Evolutionary conservation across 2,113 vertebrate species (phyloP).

Genomic region (Ailurus styani): DNA sequence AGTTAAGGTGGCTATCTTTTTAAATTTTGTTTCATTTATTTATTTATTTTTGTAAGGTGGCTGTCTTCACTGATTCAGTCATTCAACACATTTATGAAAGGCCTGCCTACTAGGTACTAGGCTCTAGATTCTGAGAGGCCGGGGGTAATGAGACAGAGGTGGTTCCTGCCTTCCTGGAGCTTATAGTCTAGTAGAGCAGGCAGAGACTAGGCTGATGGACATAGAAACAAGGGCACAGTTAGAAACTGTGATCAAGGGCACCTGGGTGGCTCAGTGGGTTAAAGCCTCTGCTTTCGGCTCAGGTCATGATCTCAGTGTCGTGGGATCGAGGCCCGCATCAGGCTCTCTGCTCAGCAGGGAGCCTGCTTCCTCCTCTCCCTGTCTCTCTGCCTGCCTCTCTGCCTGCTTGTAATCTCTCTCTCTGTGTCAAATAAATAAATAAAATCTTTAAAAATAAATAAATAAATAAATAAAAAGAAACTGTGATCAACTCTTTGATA

Average conservation of each 20-base stretch:
- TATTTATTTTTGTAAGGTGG: background rate
- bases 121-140: background rate
- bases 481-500: background rate
- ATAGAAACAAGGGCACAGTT: background rate
- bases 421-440: too few relatives aligned
- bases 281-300: too few relatives aligned
- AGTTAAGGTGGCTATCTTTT: background rate
- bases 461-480: background rate
- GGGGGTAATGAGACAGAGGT: background rate
- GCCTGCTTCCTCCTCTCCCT: too few relatives aligned
- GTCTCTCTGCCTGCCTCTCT: too few relatives aligned
- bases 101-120: background rate
- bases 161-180: background rate
- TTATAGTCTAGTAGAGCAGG: background rate
- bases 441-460: background rate
- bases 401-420: too few relatives aligned
- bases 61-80: background rate
- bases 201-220: background rate
- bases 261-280: too few relatives aligned
- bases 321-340: too few relatives aligned
- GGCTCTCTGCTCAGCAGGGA: too few relatives aligned
- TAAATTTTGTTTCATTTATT: background rate
- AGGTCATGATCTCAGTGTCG: too few relatives aligned
- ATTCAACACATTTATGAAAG: background rate
- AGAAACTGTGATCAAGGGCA: background rate